Base-by-base conservation (phyloP, 2,888 invertebrate genomes). In the Papilio elwesi region DNA sequence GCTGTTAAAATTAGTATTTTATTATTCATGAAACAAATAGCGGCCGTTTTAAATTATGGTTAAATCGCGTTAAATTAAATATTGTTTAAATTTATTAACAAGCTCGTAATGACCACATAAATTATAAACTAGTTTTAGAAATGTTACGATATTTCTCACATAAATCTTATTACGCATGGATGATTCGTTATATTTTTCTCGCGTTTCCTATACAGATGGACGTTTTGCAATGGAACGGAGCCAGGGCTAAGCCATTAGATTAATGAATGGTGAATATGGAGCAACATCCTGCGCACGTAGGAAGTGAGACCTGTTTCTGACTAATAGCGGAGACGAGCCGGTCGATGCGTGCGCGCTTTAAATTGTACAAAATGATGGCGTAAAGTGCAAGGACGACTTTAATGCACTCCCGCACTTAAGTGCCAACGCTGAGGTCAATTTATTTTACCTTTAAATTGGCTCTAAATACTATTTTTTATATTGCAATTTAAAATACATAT, bases 261-360 rank as follows among this genome's bases (percentile, higher is more conserved):
- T 85, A 90, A 90, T 91, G 90, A 89, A 88, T 88, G 85, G 85
- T 83, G 85, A 88, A 92, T 90, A 87, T 92, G 91, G 90, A 86
- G 90, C 87, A 92, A 92, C 88, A 92, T 92, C 92, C 92, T 90
- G 89, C 81, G 83, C 78, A 82, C 85, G 85, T 87, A 89, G 92
- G 91, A 92, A 91, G 89, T 83, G 77, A 75, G 81, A 91, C 91
- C 88, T 86, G 91, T 91, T 87, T 87, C 85, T 89, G 87, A 88
- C 85, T 90, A 88, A 90, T 84, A 84, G 84, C 87, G 85, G 87
- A 88, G 90, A 92, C 90, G 92, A 85, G 88, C 81, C 84, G 78
- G 38, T 66, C 72, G 74, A 74, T 73, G 76, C 77, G 80, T 79
- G 76, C 77, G 71, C 78, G 77, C 76, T 78, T 80, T 78, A 77